Conservation (phyloP, 2,797 vertebrate genomes). For the Luscinia luscinia region DNA sequence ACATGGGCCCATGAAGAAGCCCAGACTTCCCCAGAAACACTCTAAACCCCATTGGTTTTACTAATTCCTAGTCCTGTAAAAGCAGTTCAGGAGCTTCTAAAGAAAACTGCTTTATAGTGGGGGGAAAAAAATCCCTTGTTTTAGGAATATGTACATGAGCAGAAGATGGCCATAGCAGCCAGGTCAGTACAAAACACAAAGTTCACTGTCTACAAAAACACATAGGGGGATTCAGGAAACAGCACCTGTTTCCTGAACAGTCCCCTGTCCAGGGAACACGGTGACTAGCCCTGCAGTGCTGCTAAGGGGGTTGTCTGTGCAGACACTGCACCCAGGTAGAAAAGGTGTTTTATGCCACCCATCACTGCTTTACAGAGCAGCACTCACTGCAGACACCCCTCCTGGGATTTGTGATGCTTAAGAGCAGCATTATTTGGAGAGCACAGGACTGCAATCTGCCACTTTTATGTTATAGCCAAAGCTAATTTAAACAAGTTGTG, state of each 20-base stretch:
- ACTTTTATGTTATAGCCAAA: neutral
- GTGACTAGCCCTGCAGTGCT: neutral
- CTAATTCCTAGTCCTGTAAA: neutral
- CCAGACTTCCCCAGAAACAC: neutral
- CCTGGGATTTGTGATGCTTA: neutral
- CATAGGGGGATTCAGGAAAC: accelerated
- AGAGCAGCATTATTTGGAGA: neutral
- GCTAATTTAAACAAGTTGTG: neutral
- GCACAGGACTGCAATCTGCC: neutral
- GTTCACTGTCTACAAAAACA: accelerated
- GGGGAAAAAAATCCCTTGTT: neutral
- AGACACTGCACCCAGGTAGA: accelerated
- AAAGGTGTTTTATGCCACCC: accelerated
- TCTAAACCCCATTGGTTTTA: neutral
- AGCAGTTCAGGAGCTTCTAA: neutral
- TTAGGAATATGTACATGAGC: accelerated
- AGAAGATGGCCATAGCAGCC: neutral
- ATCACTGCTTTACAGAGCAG: neutral
- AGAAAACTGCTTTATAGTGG: neutral
- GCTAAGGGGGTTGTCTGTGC: accelerated
- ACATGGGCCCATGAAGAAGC: accelerated
- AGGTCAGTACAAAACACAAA: neutral
- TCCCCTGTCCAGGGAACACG: accelerated
- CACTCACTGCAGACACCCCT: neutral
- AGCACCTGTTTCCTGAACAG: accelerated